Base-by-base conservation (phyloP, 64 coral and sea anemone species). In the Anthopleura sola region DNA sequence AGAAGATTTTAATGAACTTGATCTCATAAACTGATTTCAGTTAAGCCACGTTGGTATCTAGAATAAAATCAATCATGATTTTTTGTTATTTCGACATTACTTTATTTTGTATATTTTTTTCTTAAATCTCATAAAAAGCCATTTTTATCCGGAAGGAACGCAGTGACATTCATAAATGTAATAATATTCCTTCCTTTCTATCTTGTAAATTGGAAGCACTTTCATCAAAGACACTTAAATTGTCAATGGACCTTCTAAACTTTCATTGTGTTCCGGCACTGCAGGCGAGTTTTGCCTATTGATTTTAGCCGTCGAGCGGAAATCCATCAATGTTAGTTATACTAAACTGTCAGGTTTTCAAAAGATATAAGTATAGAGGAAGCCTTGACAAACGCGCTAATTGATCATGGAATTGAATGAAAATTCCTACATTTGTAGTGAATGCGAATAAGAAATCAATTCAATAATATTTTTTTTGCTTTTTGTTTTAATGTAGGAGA, bases 401-500 rank as follows among this genome's bases (percentile, higher is more conserved):
- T 71, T 71, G 66, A 71, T 71, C 66, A 34, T 71, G 29, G 29
- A 15, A 14, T 32, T 10, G 66, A 71, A 32, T 21, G 40, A 85
- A 83, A 83, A 83, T 56, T 83, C 31, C 58, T 54, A 3, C 46
- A 8, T 44, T 44, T n/a, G n/a, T n/a, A n/a, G n/a, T n/a, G 58
- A 62, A 24, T 36, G 14, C n/a, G 12, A 13, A 0, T 71, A 36
- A 71, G 3, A 71, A 32, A 31, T 29, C 3, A 71, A 34, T 71
- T 8, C 4, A 44, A 44, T 44, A 3, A 71, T 1, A 0, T 9
- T 13, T 9, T 82, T 74, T 24, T 51, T 80, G 13, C 68, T 58
- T 51, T 66, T 80, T 29, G 37, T 60, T 56, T 58, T 31, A 79
- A 79, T 32, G 28, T 79, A 97, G 94, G 94, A 97, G 74, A 92